A percentile compares a stretch with the other conserved stretches of the same genome.
Evolutionary conservation across 2,113 vertebrate genomes (phyloP).

Genomic region (Daboia siamensis): DNA sequence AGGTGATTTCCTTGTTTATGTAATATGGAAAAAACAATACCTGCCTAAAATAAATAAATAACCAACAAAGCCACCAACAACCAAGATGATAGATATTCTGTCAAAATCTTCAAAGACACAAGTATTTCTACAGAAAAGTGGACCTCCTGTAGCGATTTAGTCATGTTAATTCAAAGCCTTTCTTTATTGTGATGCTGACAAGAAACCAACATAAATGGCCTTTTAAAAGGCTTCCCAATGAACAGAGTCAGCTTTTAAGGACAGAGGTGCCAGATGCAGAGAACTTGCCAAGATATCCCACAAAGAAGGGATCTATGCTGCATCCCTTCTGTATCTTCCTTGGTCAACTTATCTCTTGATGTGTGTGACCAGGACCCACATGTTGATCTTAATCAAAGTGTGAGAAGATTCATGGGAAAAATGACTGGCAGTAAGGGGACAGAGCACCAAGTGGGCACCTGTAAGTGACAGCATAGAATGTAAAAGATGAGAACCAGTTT

Average conservation of each 20-base stretch:
- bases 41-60: background rate
- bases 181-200: background rate
- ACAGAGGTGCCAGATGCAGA: background rate
- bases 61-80: background rate
- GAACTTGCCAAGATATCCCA: background rate
- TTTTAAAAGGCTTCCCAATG: background rate
- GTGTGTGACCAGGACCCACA: background rate
- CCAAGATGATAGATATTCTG: background rate
- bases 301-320: background rate
- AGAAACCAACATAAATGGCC: background rate
- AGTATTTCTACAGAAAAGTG: background rate
- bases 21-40: background rate
- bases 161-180: constrained; percentile 5
- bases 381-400: background rate
- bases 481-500: background rate
- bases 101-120: background rate
- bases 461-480: background rate
- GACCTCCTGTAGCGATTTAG: background rate
- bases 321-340: background rate
- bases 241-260: background rate
- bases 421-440: background rate
- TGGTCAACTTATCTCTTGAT: background rate
- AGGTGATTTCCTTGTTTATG: background rate
- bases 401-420: background rate
- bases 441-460: background rate